Evolutionary conservation across 2,113 vertebrate species (phyloP).

Genomic region (Ophthalmolycus amberensis): DNA sequence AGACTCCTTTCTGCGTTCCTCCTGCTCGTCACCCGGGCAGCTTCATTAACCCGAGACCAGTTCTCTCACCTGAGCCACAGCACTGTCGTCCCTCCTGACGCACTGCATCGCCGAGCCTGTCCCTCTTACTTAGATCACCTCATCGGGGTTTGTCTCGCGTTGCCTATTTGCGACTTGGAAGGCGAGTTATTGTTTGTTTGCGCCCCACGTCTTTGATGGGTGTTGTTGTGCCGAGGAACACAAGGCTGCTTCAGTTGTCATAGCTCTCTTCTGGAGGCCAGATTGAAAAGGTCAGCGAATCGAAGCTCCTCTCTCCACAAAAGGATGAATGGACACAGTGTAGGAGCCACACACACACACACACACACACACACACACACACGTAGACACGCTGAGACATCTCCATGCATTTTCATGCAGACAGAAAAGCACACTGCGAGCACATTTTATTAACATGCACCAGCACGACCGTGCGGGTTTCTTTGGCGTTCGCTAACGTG

Average conservation of each 20-base stretch:
- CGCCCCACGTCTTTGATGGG: constrained; percentile 56
- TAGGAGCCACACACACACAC: constrained; percentile 27
- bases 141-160: constrained; percentile 36
- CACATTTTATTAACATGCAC: constrained; percentile 42
- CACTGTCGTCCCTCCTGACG: not conserved
- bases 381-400: not conserved
- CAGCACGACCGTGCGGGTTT: constrained; percentile 18
- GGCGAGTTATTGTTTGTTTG: constrained; percentile 61
- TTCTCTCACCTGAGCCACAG: constrained; percentile 11
- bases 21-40: constrained; percentile 20
- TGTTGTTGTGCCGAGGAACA: constrained; percentile 55
- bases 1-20: not conserved
- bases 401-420: constrained; percentile 35
- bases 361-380: constrained; percentile 26
- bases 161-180: constrained; percentile 31
- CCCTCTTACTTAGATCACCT: constrained; percentile 16
- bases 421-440: constrained; percentile 6
- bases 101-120: not conserved
- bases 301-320: constrained; percentile 62
- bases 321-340: constrained; percentile 61
- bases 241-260: constrained; percentile 66
- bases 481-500: constrained; percentile 39
- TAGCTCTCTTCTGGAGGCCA: constrained; percentile 71
- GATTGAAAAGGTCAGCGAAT: constrained; percentile 80
- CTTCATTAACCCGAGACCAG: constrained; percentile 24